Conservation (phyloP, 2,888 invertebrate genomes). For the Caenorhabditis plicata region DNA sequence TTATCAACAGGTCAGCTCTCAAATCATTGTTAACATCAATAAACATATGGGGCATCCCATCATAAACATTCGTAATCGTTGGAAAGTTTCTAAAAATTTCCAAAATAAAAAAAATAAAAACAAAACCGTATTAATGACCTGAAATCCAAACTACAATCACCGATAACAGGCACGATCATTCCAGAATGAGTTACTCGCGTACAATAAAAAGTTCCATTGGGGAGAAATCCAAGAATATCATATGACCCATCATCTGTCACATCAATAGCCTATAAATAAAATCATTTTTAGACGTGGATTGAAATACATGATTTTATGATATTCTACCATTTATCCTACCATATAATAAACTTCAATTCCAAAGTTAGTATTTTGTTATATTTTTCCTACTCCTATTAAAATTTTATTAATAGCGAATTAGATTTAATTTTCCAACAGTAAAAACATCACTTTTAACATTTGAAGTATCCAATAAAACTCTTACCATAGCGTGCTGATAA, state of each 20-base stretch:
- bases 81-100: slow-evolving; percentile 10
- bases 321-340: too few relatives aligned
- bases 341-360: not conserved
- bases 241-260: slow-evolving; percentile 57
- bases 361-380: not conserved
- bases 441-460: too few relatives aligned
- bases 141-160: slow-evolving; percentile 20
- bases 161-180: slow-evolving; percentile 3
- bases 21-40: slow-evolving; percentile 46
- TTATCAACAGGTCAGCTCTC: slow-evolving; percentile 56
- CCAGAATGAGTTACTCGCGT: slow-evolving; percentile 3
- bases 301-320: too few relatives aligned
- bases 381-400: not conserved
- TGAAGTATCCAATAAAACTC: too few relatives aligned
- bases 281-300: not conserved
- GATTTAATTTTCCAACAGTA: too few relatives aligned
- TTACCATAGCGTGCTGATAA: slow-evolving; percentile 21
- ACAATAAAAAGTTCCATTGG: slow-evolving; percentile 38
- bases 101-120: not conserved
- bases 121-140: slow-evolving; percentile 1
- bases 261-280: slow-evolving; percentile 45
- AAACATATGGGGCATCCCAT: slow-evolving; percentile 43
- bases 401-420: not conserved
- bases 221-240: slow-evolving; percentile 57
- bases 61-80: slow-evolving; percentile 6